Evolutionary conservation across 2,888 invertebrate genomes (phyloP).

Genomic region (Lamproptera curius): DNA sequence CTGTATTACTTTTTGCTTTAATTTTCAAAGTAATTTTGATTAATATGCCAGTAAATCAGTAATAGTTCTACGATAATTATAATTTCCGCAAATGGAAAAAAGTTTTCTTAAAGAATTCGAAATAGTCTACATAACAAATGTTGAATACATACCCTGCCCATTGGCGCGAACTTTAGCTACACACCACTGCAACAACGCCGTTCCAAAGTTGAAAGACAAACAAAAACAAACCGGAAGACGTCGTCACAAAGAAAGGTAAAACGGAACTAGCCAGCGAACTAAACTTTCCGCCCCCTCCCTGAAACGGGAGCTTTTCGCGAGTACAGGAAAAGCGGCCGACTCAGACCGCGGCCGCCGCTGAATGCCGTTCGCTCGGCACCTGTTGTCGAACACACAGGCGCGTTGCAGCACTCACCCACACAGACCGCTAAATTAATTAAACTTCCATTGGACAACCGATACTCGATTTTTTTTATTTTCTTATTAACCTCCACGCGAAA

Average conservation of each 20-base stretch:
- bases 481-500: slow-evolving; percentile 5
- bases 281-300: slow-evolving; percentile 31
- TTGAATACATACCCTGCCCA: neutral
- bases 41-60: no score
- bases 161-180: neutral
- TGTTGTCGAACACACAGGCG: slow-evolving; percentile 44
- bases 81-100: no score
- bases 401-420: slow-evolving; percentile 5
- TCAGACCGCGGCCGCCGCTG: slow-evolving; percentile 44
- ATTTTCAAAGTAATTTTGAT: no score
- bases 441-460: slow-evolving; percentile 21
- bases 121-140: no score
- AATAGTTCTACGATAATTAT: no score
- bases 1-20: no score
- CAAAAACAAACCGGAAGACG: neutral
- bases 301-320: slow-evolving; percentile 14
- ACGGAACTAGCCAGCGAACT: neutral
- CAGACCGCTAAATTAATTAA: slow-evolving; percentile 22
- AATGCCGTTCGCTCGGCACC: slow-evolving; percentile 50
- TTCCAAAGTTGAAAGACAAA: neutral
- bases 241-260: neutral
- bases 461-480: slow-evolving; percentile 21
- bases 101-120: no score
- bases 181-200: no score
- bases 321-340: slow-evolving; percentile 41